Percentiles rank a stretch among this genome's conserved stretches.
Conservation (phyloP, 2,797 vertebrate genomes). For the Urophycis tenuis region DNA sequence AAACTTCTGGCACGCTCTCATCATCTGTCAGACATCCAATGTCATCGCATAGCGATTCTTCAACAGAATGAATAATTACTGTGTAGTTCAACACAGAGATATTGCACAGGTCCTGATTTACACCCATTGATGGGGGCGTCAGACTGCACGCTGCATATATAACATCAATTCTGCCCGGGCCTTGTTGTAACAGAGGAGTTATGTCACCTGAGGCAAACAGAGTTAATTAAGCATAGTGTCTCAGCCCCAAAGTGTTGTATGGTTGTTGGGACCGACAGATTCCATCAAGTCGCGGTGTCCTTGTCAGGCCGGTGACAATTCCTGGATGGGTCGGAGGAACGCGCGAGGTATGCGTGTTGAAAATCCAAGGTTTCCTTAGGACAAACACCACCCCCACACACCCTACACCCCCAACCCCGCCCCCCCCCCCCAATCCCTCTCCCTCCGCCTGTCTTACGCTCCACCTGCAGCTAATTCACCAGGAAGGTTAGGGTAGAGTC, state of each 20-base stretch:
- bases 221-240: constrained; percentile 6
- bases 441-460: neutral
- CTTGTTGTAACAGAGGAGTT: neutral
- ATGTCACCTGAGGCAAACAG: neutral
- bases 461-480: neutral
- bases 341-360: neutral
- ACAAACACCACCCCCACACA: neutral
- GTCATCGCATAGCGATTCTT: constrained; percentile 1
- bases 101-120: constrained; percentile 4
- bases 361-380: constrained; percentile 4
- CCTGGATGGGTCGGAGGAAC: neutral
- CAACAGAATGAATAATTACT: neutral
- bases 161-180: neutral
- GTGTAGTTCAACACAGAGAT: neutral
- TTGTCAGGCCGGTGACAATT: constrained; percentile 3
- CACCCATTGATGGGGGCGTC: neutral
- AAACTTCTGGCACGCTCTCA: neutral
- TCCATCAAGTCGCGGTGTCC: constrained; percentile 2
- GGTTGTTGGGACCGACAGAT: neutral
- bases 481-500: neutral
- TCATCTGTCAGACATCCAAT: neutral
- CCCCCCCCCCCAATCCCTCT: neutral
- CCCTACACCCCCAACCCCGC: neutral
- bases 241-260: neutral
- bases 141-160: neutral